Evolutionary conservation across 2,113 vertebrate species (phyloP), one percentile per base, ranked within the genome.

Genomic region (Centropus unirufus): DNA sequence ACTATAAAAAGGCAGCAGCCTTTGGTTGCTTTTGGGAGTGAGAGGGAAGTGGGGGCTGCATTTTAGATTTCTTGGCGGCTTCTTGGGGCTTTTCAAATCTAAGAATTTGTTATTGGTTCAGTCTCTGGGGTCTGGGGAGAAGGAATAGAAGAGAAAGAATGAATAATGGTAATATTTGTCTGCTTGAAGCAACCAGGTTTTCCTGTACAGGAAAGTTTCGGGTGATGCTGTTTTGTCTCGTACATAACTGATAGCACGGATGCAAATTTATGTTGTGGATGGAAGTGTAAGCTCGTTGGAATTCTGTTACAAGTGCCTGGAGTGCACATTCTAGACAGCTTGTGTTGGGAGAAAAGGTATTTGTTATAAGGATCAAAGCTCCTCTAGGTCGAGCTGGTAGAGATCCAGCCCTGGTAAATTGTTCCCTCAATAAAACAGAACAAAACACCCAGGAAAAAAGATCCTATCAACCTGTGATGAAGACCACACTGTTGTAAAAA

Each of bases 1-100:
- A 11, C 88, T 96, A 75, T 91, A 81, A 96, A 95, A 91, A 96
- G 88, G 18, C 9, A 17, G 80, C 47, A 49, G 23, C 59, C 54
- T 88, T 57, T 0, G 3, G n/a, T n/a, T 84, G 58, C 54, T 68
- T 4, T 21, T 46, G 63, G 86, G 47, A 80, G 79, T 76, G 80
- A 68, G 23, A 12, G 83, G 67, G 68, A 76, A 66, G 49, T 49
- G 24, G 26, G 64, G 79, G 18, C 73, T 84, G 42, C 47, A 40
- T 96, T 94, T 68, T 73, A 83, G 34, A 72, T 91, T 77, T 80
- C 80, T 83, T 86, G 76, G 59, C 46, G 62, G 64, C 95, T 94
- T 52, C 44, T 8, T 92, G 55, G 19, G 40, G 29, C 39, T 68
- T 92, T 88, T 89, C 39, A 94, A 6, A 83, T 83, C 51, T 49